phyloP scores from a whole-genome alignment of 2,888 invertebrate genomes.

The Cosmopolites sordidus region DNA sequence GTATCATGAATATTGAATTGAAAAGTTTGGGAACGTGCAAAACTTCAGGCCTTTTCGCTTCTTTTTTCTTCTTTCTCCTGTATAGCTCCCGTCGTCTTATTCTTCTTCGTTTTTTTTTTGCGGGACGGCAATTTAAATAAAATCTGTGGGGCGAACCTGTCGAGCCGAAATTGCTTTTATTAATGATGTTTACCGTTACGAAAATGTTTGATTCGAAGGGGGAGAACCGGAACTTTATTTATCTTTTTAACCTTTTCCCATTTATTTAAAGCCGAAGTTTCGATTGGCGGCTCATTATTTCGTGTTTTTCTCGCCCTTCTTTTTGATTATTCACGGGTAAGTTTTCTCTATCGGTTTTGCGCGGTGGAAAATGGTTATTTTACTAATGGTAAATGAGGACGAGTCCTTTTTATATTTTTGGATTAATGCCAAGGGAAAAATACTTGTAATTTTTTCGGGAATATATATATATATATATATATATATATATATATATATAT shows the following conservation, averaged over 20 bases:
- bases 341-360: no score
- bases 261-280: slow-evolving; percentile 15
- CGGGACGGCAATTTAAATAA: slow-evolving; percentile 38
- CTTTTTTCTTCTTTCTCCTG: slow-evolving; percentile 10
- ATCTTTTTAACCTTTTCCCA: slow-evolving; percentile 16
- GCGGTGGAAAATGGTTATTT: no score
- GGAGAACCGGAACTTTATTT: slow-evolving; percentile 19
- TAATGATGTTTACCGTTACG: slow-evolving; percentile 45
- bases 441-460: no score
- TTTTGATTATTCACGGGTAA: no score
- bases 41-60: slow-evolving; percentile 30
- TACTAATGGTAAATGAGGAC: no score
- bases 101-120: background rate
- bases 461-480: no score
- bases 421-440: no score
- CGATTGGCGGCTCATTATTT: background rate
- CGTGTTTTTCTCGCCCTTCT: no score
- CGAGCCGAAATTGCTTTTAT: slow-evolving; percentile 46
- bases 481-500: no score
- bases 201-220: slow-evolving; percentile 22
- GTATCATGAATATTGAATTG: slow-evolving; percentile 45
- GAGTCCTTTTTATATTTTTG: no score
- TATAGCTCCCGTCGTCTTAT: background rate
- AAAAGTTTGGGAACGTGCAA: slow-evolving; percentile 37
- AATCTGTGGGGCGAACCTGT: slow-evolving; percentile 40